Percentiles rank a stretch among this genome's conserved stretches.
phyloP scores from a whole-genome alignment of 2,113 vertebrate genomes.

The Phainopepla nitens region DNA sequence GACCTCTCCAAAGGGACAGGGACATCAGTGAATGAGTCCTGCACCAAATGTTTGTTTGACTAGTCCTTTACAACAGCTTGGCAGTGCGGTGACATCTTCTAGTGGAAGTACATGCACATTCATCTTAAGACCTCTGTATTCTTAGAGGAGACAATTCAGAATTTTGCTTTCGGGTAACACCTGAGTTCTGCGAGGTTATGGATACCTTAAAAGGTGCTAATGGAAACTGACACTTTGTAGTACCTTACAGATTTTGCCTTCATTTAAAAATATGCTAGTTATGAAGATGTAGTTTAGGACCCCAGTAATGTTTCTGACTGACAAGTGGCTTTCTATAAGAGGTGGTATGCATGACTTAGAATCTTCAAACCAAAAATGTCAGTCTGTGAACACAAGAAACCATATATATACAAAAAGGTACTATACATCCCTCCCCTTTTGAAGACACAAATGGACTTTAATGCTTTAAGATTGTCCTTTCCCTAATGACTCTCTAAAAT shows the following conservation, averaged over 20 bases:
- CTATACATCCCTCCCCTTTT: background rate
- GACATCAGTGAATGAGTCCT: background rate
- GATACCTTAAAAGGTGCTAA: background rate
- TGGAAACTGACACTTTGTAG: background rate
- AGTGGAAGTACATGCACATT: background rate
- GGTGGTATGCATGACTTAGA: background rate
- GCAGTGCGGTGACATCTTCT: background rate
- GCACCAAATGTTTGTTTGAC: background rate
- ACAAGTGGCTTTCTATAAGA: background rate
- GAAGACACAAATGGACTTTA: background rate
- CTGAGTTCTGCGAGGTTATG: background rate
- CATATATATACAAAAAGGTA: background rate
- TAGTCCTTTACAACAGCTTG: background rate
- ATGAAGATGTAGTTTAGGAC: background rate
- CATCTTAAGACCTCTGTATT: background rate
- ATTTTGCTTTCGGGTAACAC: background rate
- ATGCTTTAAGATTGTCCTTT: background rate
- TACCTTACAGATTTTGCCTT: background rate
- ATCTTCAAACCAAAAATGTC: background rate
- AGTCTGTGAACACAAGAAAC: background rate
- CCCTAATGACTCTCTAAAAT: conserved; percentile 39
- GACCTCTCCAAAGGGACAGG: background rate
- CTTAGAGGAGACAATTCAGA: background rate
- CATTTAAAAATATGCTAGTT: background rate
- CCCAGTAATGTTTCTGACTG: background rate